Conservation (phyloP, 2,888 invertebrate species). For the Serripes groenlandicus region DNA sequence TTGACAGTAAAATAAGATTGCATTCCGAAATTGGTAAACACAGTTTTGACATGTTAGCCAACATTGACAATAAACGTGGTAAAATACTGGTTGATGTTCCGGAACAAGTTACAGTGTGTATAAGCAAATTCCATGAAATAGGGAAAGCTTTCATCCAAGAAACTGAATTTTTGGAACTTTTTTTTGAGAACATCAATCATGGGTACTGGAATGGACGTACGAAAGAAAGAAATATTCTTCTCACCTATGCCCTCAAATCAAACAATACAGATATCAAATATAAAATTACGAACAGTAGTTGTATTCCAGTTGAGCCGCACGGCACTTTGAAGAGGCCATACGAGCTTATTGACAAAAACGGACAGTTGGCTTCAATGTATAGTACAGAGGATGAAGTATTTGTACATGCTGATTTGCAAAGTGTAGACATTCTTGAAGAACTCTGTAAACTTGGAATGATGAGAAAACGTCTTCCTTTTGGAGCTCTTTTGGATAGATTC, state of each 20-base stretch:
- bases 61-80: background rate
- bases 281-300: conserved; percentile 31
- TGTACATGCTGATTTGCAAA: conserved; percentile 53
- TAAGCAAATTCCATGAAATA: background rate
- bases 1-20: conserved; percentile 39
- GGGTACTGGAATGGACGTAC: conserved; percentile 18
- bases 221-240: background rate
- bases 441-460: conserved; percentile 71
- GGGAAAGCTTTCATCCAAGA: background rate
- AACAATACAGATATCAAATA: background rate
- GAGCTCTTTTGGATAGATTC: conserved; percentile 66
- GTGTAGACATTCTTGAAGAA: conserved; percentile 24
- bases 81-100: conserved; percentile 39
- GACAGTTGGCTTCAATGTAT: conserved; percentile 67
- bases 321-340: conserved; percentile 52
- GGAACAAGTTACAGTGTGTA: background rate
- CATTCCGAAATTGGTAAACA: conserved; percentile 38
- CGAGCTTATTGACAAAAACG: conserved; percentile 73
- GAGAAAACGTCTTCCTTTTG: conserved; percentile 46
- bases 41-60: conserved; percentile 30
- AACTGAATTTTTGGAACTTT: conserved; percentile 14
- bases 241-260: conserved; percentile 17
- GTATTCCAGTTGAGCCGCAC: conserved; percentile 44
- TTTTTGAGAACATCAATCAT: conserved; percentile 22
- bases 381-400: conserved; percentile 73